Base-by-base conservation (phyloP, 2,113 vertebrate genomes). In the Ciconia boyciana region DNA sequence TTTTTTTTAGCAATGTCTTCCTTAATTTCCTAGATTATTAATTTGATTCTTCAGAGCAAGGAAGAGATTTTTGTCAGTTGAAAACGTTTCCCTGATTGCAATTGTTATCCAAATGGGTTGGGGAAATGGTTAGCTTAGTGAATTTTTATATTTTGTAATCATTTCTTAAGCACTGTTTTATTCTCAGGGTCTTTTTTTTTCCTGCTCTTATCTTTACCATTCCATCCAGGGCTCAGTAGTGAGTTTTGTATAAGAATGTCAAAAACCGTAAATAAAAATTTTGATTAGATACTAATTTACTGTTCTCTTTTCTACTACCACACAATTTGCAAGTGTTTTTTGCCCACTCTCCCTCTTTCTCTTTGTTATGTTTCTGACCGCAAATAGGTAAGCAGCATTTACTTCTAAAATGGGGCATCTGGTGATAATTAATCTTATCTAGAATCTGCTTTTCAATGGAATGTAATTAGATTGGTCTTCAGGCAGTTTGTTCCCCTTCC, bases 371-470 rank as follows among this genome's bases (percentile, higher is more conserved):
- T 46, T 86, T 83, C 66, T 93, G 71, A 66, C 46, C 28, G 54
- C 39, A 71, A 80, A 85, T 70, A 85, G 66, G 51, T 85, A 68
- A 78, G 46, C 58, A 79, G 43, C 2, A 1, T 60, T 91, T 71
- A 20, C 14, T 77, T 93, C 26, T 89, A 43, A 77, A 96, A 43
- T 83, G n/a, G 32, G 71, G 24, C 54, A 89, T 90, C 82, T 90
- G 87, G 41, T 83, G 78, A n/a, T 84, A 89, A 87, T 91, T 81
- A 89, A 69, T 85, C 61, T 87, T 95, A 72, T 64, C 74, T 94
- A 61, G 65, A 93, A 49, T 85, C 74, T 95, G 24, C 48, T 85
- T 65, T 54, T 87, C 36, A 52, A 34, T 79, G 39, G 39, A 94
- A 85, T 72, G 55, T 79, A 69, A 90, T 75, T 52, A 89, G 57